phyloP scores from a whole-genome alignment of 2,888 invertebrate genomes.

The Ennomos erosarius region DNA sequence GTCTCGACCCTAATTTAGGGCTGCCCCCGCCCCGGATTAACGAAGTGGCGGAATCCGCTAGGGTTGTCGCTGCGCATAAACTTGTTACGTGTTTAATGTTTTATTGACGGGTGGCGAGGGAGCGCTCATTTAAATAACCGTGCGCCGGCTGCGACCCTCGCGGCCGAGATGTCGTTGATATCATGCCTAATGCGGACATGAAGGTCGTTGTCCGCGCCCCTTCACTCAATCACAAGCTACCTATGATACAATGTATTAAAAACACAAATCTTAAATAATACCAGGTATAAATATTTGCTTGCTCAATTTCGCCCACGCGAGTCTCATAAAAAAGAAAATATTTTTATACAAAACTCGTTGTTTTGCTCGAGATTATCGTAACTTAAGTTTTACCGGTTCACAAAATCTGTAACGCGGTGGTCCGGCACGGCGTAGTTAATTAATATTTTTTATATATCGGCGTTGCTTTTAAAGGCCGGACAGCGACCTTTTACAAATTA shows the following conservation, averaged over 20 bases:
- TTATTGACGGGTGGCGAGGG: slow-evolving; percentile 84
- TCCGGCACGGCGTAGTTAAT: slow-evolving; percentile 31
- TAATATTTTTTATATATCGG: slow-evolving; percentile 42
- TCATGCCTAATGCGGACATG: slow-evolving; percentile 39
- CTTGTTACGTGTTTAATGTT: slow-evolving; percentile 86
- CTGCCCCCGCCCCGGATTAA: slow-evolving; percentile 85
- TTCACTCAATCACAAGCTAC: slow-evolving; percentile 14
- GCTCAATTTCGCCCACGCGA: slow-evolving; percentile 33
- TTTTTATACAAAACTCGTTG: slow-evolving; percentile 38
- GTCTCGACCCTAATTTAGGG: slow-evolving; percentile 86
- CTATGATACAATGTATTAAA: slow-evolving; percentile 8
- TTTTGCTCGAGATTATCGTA: slow-evolving; percentile 36
- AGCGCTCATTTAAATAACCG: slow-evolving; percentile 81
- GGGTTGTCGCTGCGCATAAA: slow-evolving; percentile 84
- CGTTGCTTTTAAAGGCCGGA: slow-evolving; percentile 55
- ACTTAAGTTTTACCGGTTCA: slow-evolving; percentile 40
- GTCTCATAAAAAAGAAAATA: slow-evolving; percentile 39
- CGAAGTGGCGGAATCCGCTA: slow-evolving; percentile 85
- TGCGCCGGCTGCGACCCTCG: slow-evolving; percentile 56
- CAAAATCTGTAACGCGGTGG: slow-evolving; percentile 44
- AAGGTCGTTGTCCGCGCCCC: slow-evolving; percentile 24
- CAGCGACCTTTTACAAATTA: slow-evolving; percentile 65
- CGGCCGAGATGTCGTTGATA: slow-evolving; percentile 33
- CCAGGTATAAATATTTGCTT: slow-evolving; percentile 13
- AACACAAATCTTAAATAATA: neutral